Evolutionary conservation across 2,797 vertebrate species (phyloP), one percentile per base, ranked within the genome.

Genomic region (Melanogrammus aeglefinus): DNA sequence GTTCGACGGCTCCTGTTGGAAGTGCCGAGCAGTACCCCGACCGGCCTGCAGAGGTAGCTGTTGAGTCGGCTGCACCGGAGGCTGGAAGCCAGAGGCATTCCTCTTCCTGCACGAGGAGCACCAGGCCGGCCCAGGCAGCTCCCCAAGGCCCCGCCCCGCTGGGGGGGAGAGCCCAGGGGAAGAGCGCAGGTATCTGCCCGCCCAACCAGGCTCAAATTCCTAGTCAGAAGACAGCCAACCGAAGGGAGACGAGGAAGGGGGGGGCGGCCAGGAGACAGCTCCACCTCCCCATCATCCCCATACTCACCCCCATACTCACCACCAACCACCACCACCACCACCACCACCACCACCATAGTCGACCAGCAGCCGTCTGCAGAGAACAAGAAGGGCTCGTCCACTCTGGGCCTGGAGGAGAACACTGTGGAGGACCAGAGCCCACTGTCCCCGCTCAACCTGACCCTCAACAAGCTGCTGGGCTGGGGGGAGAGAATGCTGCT

Each of bases 401-500:
- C 81, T 0, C 75, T 82, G 29, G 88, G 86, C 80, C 84, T 84
- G 41, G 81, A 81, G 36, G 89, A 89, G 75, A 80, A 75, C 10
- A 73, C 80, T 72, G 75, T 79, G 33, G 89, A 85, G 75, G 88
- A 91, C 38, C 82, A n/a, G n/a, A n/a, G n/a, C n/a, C n/a, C n/a
- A n/a, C n/a, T n/a, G n/a, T n/a, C n/a, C n/a, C n/a, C n/a, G 0
- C 81, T 94, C 63, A 89, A 88, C 80, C 75, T 92, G 76, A 93
- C 93, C 2, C 84, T 95, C 66, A 94, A 87, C 86, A 94, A 91
- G 81, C 85, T 95, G 82, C 83, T 95, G 79, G 89, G 85, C 47
- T 95, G 94, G 94, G 94, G 94, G 6, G 94, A 94, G 84, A 85
- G 91, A 75, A 31, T 94, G 76, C 86, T 95, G 80, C 89, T 94